phyloP scores from a whole-genome alignment of 2,113 vertebrate genomes.

The Platichthys stellatus region DNA sequence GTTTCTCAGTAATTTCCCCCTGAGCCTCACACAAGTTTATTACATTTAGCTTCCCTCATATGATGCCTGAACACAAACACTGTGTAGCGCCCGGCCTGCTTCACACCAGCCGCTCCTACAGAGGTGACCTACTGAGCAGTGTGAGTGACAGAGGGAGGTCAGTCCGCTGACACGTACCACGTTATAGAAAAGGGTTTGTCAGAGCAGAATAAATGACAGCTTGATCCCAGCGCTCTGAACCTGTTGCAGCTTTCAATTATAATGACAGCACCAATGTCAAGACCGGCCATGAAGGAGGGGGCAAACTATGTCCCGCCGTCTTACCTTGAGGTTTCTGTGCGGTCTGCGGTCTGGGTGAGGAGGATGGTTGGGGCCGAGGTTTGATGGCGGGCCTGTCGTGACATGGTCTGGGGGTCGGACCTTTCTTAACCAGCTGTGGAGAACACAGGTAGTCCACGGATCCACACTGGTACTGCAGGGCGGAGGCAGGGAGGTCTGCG shows the following conservation, averaged over 20 bases:
- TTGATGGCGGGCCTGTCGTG: constrained; percentile 79
- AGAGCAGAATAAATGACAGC: constrained; percentile 37
- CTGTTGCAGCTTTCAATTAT: constrained; percentile 39
- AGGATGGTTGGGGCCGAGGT: constrained; percentile 77
- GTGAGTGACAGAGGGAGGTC: constrained; percentile 62
- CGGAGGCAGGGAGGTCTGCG: constrained; percentile 80
- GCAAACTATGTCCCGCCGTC: background rate
- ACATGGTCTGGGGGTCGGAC: constrained; percentile 75
- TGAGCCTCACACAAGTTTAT: background rate
- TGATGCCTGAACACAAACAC: constrained; percentile 39
- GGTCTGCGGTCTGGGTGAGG: constrained; percentile 75
- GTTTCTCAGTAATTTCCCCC: no score
- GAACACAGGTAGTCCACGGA: constrained; percentile 69
- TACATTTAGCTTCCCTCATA: background rate
- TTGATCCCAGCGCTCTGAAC: constrained; percentile 13
- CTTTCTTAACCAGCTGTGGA: constrained; percentile 76
- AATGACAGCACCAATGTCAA: constrained; percentile 20
- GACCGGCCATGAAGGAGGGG: background rate
- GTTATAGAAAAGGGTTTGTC: constrained; percentile 20
- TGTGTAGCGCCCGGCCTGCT: constrained; percentile 52
- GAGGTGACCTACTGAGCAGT: constrained; percentile 56
- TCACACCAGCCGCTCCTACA: constrained; percentile 31
- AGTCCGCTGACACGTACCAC: constrained; percentile 22
- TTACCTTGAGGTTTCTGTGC: constrained; percentile 89
- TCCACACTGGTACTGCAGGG: constrained; percentile 81